Base-by-base conservation (phyloP, 1,140 invertebrate genomes). In the Scaptomyza hsui region DNA sequence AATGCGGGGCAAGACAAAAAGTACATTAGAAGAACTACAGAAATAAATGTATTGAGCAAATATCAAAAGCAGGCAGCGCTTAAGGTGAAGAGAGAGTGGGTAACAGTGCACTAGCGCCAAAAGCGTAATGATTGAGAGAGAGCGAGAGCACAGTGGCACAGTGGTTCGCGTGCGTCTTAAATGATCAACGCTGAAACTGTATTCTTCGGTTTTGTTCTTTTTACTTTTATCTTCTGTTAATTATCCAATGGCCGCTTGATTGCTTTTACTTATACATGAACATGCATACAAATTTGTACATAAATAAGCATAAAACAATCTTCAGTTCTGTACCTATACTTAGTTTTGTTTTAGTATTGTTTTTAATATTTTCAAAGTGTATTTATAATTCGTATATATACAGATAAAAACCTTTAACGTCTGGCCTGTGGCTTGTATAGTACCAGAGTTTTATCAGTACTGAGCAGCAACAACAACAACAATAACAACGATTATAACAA, bases 21-120 rank as follows among this genome's bases (percentile, higher is more conserved):
- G 57, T 68, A 49, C 57, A 74, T 65, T 63, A 69, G 60, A 75
- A 65, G 52, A 75, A 72, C 76, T 72, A 75, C 70, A 72, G 71
- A 86, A 86, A 86, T 86, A 81, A 83, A 85, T 86, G 61, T 85
- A 80, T 85, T 85, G 81, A 85, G 81, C 76, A 80, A 85, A 80
- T 85, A 85, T 86, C 69, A 85, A 80, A 60, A 75, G 45, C 41
- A 42, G 37, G 15, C 39, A 37, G 26, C 49, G 26, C 26, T 29
- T 53, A 35, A 68, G 44, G 35, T 73, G 12, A 35, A 51, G 37
- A 18, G 1, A n/a, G 18, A 57, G 48, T 19, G 60, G 15, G 45
- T 32, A 45, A 29, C 61, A 59, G 45, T 41, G 57, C 62, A 72
- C 37, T 37, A 9, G 26, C 26, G 26, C 5, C 26, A 9, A 29